Evolutionary conservation across 2,888 invertebrate species (phyloP), one percentile per base, ranked within the genome.

Genomic region (Thymelicus sylvestris): DNA sequence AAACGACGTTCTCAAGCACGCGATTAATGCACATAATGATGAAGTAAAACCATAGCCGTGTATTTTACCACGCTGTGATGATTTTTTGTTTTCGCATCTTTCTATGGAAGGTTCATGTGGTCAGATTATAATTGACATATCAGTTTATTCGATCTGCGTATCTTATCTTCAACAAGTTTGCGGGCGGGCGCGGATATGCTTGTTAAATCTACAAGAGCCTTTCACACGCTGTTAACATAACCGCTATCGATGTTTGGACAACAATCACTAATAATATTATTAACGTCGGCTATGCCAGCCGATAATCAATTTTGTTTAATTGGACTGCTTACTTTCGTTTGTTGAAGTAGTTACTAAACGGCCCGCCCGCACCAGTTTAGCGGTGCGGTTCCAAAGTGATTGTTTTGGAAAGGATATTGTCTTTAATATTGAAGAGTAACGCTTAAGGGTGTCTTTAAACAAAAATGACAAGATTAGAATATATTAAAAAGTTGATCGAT

Each of bases 161-260:
- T 44, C 68, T 66, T 84, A 84, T 86, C 84, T 67, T 38, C 50
- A 70, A 62, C 68, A 59, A 50, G 59, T 47, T 73, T 75, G 73
- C 81, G 80, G 76, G 76, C 67, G 47, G 61, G 48, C 59, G 55
- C 15, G 59, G 64, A 62, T 70, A 74, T 76, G 83, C 78, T 82
- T 87, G 87, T 88, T 88, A 86, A 77, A 83, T 74, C 83, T 81
- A 86, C 74, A 80, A 87, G 86, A 83, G 86, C 79, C 77, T 83
- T 82, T 83, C 78, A 67, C 65, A 72, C 65, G 73, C 72, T 78
- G 73, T 73, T 71, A 76, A 75, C 77, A 75, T 78, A 80, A 78
- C 67, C 50, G 60, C 69, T 76, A 74, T 75, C 73, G 19, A 5
- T 66, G 52, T 72, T 62, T 68, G 60, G 19, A 41, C 48, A 55